Evolutionary conservation across 1,140 invertebrate species (phyloP).

Genomic region (Drosophila burlai): DNA sequence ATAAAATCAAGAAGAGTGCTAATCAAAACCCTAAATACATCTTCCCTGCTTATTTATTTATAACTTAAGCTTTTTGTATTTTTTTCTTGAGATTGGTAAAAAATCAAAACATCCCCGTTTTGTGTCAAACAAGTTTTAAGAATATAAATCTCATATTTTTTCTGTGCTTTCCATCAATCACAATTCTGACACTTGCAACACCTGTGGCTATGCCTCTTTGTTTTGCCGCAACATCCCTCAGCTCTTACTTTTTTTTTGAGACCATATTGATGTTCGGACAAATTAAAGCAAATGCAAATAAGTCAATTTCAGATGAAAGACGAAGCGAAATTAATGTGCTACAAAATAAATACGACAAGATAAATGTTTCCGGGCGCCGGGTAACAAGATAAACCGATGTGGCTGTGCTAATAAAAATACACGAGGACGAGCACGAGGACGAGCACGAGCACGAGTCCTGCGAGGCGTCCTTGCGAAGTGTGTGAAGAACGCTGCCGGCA

Average conservation of each 20-base stretch:
- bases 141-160: constrained; percentile 66
- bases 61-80: background rate
- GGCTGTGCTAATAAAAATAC: constrained; percentile 73
- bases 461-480: constrained; percentile 48
- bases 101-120: constrained; percentile 27
- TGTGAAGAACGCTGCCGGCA: constrained; percentile 57
- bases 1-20: constrained; percentile 23
- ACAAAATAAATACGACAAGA: constrained; percentile 82
- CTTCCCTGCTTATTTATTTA: background rate
- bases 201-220: constrained; percentile 57
- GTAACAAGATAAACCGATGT: constrained; percentile 72
- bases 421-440: constrained; percentile 33
- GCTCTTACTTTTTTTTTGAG: constrained; percentile 10
- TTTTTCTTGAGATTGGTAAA: constrained; percentile 5
- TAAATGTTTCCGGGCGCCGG: constrained; percentile 67
- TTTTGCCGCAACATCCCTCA: constrained; percentile 6
- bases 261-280: constrained; percentile 60
- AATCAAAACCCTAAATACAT: constrained; percentile 1
- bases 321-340: constrained; percentile 78
- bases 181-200: constrained; percentile 67
- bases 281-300: constrained; percentile 81
- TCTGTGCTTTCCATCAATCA: constrained; percentile 64
- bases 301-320: constrained; percentile 73
- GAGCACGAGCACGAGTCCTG: constrained; percentile 30
- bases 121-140: constrained; percentile 19